Evolutionary conservation across 2,797 vertebrate genomes (phyloP), one percentile per base, ranked within the genome.

Genomic region (Pygocentrus nattereri): DNA sequence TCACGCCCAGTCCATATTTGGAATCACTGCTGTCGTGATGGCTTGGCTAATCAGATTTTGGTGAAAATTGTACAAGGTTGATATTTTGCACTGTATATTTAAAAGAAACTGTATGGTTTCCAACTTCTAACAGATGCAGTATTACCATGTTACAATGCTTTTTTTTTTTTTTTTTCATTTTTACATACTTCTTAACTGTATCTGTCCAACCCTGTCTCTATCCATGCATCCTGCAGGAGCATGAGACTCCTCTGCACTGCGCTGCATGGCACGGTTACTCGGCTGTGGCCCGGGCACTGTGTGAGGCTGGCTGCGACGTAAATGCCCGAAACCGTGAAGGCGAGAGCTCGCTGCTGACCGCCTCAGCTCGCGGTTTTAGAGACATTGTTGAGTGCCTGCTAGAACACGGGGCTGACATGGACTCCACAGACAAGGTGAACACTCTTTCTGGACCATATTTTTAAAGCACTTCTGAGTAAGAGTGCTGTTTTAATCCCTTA

Each of bases 211-310:
- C 1, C 16, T 64, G 31, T 65, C 31, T 38, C 19, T 19, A 65
- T 62, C 62, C 38, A 16, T 71, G 52, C 23, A 15, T 72, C 84
- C 31, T 64, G 69, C 31, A 99, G 98, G 98, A 99, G 90, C 96
- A 97, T 90, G 98, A 99, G 93, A 97, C 96, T 0, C 96, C 98
- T 0, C 91, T 99, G 59, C 98, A 99, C 79, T 99, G 97, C 30
- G 98, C 98, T 2, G 95, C 98, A 38, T 99, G 98, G 97, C 98
- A 99, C 0, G 98, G 98, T 52, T 99, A 99, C 86, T 95, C 96
- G 0, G 84, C 95, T 0, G 98, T 98, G 71, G 96, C 98, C 69
- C 94, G 92, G 85, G 95, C 91, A 0, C 94, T 99, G 4, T 99
- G 98, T 86, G 92, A 96, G 90, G 94, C 95, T 0, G 94, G 95